Evolutionary conservation across 2,888 invertebrate genomes (phyloP).

Genomic region (Lithophane socia): DNA sequence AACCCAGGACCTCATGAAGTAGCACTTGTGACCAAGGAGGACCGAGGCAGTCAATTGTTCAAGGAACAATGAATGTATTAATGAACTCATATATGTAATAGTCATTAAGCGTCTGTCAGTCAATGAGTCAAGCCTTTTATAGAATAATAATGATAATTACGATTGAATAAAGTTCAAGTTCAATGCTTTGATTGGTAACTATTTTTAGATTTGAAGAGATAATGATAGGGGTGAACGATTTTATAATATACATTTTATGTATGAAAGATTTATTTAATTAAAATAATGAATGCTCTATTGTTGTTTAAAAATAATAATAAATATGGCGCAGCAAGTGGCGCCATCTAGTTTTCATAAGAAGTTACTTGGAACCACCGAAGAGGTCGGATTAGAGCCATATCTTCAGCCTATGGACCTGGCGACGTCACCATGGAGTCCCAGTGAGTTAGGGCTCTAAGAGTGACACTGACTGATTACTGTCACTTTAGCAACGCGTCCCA

Average conservation of each 20-base stretch:
- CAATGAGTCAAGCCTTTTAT: conserved; percentile 23
- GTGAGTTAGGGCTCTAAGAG: no score
- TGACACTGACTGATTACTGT: no score
- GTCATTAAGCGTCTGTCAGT: conserved; percentile 19
- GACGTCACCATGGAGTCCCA: no score
- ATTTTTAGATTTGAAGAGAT: conserved; percentile 43
- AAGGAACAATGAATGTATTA: conserved; percentile 43
- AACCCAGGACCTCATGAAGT: background rate
- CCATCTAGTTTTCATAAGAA: no score
- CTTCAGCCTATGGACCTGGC: no score
- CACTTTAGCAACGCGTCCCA: no score
- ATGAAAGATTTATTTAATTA: background rate
- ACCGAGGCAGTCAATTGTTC: background rate
- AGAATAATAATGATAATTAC: conserved; percentile 19
- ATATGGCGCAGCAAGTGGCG: no score
- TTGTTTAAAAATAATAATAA: background rate
- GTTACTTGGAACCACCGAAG: no score
- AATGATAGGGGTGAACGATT: conserved; percentile 40
- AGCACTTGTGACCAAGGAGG: background rate
- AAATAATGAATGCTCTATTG: background rate
- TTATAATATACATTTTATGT: conserved; percentile 5
- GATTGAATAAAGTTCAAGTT: conserved; percentile 51
- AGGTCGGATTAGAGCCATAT: no score
- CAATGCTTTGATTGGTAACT: conserved; percentile 36
- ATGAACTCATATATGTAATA: conserved; percentile 23